phyloP scores from a whole-genome alignment of 2,888 invertebrate genomes.

The Lacanobia oleracea region DNA sequence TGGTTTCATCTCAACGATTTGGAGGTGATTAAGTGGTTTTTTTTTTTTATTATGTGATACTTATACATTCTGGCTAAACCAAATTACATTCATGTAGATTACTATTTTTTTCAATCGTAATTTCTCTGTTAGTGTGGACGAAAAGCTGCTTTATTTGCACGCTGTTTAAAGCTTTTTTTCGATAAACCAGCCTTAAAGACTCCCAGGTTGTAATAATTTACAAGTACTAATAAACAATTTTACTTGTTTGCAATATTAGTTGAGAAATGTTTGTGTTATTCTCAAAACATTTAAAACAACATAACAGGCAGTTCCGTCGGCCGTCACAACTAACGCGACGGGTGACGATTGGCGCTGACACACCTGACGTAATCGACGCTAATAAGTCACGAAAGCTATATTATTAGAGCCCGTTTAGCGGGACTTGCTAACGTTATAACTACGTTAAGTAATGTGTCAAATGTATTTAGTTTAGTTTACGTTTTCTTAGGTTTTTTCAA shows the following conservation, averaged over 20 bases:
- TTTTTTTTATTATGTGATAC: no score
- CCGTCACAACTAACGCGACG: constrained; percentile 54
- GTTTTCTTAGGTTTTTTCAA: not conserved
- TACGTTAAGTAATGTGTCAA: not conserved
- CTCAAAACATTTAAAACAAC: constrained; percentile 36
- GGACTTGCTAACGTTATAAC: constrained; percentile 1
- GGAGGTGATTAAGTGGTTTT: no score
- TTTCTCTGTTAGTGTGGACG: no score
- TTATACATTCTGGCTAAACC: no score
- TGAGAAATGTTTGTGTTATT: not conserved
- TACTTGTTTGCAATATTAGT: not conserved
- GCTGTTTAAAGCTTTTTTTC: no score
- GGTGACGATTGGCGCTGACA: constrained; percentile 65
- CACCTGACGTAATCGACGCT: constrained; percentile 63
- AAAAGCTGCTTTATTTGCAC: no score
- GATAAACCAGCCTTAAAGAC: no score
- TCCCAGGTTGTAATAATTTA: no score
- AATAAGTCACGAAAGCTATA: constrained; percentile 58
- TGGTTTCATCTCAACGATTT: no score
- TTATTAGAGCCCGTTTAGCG: constrained; percentile 11
- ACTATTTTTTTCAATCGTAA: no score
- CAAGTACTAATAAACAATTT: no score
- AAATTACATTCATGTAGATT: no score
- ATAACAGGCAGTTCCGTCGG: constrained; percentile 40
- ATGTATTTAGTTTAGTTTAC: not conserved